Percentiles rank a stretch among this genome's conserved stretches.
phyloP scores from a whole-genome alignment of 37 sponge, comb jelly and placozoan species.

The Diacarnus erythraeanus region DNA sequence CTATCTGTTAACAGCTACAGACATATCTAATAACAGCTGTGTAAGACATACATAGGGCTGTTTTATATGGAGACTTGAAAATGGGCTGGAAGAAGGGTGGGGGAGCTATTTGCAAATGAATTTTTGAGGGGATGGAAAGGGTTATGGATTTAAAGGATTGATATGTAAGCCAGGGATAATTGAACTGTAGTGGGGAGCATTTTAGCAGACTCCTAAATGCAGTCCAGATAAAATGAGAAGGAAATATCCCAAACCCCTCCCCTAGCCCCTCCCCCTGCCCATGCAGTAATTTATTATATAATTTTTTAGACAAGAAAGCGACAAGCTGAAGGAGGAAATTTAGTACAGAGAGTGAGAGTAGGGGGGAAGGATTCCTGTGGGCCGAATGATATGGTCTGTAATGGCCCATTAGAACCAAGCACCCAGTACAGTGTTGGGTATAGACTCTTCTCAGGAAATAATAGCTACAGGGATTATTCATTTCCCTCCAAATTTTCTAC shows the following conservation, averaged over 20 bases:
- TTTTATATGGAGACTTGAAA: not conserved
- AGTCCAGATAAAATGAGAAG: too few relatives aligned
- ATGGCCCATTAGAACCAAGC: conserved; percentile 55
- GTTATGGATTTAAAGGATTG: too few relatives aligned
- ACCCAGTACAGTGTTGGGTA: conserved; percentile 37
- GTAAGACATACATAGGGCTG: too few relatives aligned
- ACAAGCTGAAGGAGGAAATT: not conserved
- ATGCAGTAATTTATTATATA: too few relatives aligned
- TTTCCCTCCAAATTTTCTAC: not conserved
- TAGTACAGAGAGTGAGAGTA: not conserved
- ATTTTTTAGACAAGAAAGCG: conserved; percentile 2
- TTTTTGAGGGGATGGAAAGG: too few relatives aligned
- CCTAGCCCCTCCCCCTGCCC: not conserved
- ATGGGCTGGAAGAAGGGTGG: not conserved
- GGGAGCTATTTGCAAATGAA: too few relatives aligned
- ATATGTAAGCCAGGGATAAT: too few relatives aligned
- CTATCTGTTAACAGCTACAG: too few relatives aligned
- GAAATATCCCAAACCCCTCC: too few relatives aligned
- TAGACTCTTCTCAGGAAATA: conserved; percentile 15
- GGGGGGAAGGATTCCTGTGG: conserved; percentile 26
- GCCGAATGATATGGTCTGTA: conserved; percentile 34
- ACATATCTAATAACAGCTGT: too few relatives aligned
- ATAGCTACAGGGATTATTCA: conserved; percentile 24
- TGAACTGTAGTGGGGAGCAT: too few relatives aligned
- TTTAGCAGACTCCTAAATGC: too few relatives aligned